Evolutionary conservation across 2,797 vertebrate species (phyloP), one percentile per base, ranked within the genome.

Genomic region (Pangasius sanitwongsei): DNA sequence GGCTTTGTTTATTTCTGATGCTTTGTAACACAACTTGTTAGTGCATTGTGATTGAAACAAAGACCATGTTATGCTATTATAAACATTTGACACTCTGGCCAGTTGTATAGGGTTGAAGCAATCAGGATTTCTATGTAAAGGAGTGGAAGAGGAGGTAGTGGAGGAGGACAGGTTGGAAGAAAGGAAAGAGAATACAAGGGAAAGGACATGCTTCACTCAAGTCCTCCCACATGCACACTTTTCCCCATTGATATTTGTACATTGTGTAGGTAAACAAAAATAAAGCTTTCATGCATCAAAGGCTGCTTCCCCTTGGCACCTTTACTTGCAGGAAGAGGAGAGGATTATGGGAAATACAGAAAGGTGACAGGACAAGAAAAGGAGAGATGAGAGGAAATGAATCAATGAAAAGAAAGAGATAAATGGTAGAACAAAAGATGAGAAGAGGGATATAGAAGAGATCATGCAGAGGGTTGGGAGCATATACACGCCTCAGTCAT

Each of bases 181-280:
- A 83, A 72, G 28, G 65, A 48, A 63, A 89, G 57, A 61, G 67
- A 41, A 87, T 28, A 25, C 16, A 75, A 87, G 50, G 69, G 37
- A 83, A 37, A 69, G 65, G 59, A 74, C 6, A 75, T 85, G 50
- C 72, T 78, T 78, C 2, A 41, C 37, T 18, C 50, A 87, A 57
- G 80, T 90, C 90, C 83, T 87, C 88, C 89, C 85, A 87, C 90
- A 78, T 88, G 15, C 11, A 37, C 77, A 34, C n/a, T 57, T 59
- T 87, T 80, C n/a, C 83, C 59, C 4, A 12, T 65, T 57, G 67
- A 28, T 90, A 86, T 89, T 88, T 88, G 87, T 88, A 82, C 53
- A 81, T 41, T 53, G 57, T 80, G n/a, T 82, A 72, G 78, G 65
- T 89, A 88, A 89, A 80, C 61, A 41, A 89, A 87, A 90, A 87